Conservation (phyloP, 1,140 invertebrate species). For the Eciton burchellii region DNA sequence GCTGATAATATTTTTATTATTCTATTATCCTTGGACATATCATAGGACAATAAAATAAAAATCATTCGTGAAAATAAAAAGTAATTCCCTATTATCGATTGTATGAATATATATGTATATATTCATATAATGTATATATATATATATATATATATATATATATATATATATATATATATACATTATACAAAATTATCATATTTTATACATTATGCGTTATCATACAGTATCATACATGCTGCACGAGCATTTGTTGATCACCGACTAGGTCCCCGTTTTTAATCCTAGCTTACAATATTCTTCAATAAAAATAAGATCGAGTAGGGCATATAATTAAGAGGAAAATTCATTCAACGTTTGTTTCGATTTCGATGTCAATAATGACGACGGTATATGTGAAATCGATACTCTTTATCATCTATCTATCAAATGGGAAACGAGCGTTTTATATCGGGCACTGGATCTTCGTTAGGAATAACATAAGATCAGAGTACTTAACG, state of each 20-base stretch:
- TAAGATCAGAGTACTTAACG: constrained; percentile 31
- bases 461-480: constrained; percentile 20
- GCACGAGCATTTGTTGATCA: background rate
- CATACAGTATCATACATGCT: no score
- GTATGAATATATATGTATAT: no score
- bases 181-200: no score
- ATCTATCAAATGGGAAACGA: constrained; percentile 1
- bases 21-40: background rate
- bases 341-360: background rate
- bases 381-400: background rate
- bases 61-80: no score
- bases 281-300: background rate
- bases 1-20: background rate
- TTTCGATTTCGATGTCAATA: background rate
- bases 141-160: no score
- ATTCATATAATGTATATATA: no score
- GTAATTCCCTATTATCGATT: no score
- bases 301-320: background rate
- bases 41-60: background rate
- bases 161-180: no score
- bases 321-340: background rate
- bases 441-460: background rate
- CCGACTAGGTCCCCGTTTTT: background rate
- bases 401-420: constrained; percentile 7
- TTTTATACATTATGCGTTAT: no score